Evolutionary conservation across 2,888 invertebrate genomes (phyloP), one percentile per base, ranked within the genome.

Genomic region (Dorcus parallelipipedus): DNA sequence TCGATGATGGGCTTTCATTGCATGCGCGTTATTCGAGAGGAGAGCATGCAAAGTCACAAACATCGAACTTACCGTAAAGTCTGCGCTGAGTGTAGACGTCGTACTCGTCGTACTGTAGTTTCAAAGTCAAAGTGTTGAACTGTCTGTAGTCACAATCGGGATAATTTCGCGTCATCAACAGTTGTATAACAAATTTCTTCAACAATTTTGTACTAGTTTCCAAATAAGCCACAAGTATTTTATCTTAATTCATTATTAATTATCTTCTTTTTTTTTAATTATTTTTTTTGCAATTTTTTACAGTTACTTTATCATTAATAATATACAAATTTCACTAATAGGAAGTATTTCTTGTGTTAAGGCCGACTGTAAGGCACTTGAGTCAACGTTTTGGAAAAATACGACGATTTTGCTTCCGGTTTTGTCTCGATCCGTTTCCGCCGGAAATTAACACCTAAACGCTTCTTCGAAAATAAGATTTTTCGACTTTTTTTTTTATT

Each of bases 331-430:
- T 60, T 74, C 71, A 54, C 71, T 73, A 73, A 69, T 75, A 74
- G 68, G 72, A 72, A 70, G 69, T 52, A 23, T 53, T 53, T 47
- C 40, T 54, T 61, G 49, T 56, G 58, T 65, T 69, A 78, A 78
- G 78, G 78, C 78, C 78, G 77, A 78, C 76, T 70, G 41, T 78
- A 78, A 78, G 78, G 78, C 78, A 78, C 78, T 76, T 71, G 64
- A 73, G 78, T 78, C 78, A 74, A 70, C 67, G 71, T 72, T 71
- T 71, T 75, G 75, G 73, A 76, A 75, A 76, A 76, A 76, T 75
- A 76, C 67, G 26, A 33, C 26, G 64, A 66, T 61, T 61, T 62
- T 54, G 26, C 26, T 33, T 33, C 26, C 26, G 26, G 26, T 56
- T 49, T 53, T 45, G 38, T 49, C n/a, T 55, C 41, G 17, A 33